These are phyloP conservation scores for Andrena chrysosceles DNA, from an alignment of 2,888 invertebrate genomes.

Conservation along the genomic window DNA sequence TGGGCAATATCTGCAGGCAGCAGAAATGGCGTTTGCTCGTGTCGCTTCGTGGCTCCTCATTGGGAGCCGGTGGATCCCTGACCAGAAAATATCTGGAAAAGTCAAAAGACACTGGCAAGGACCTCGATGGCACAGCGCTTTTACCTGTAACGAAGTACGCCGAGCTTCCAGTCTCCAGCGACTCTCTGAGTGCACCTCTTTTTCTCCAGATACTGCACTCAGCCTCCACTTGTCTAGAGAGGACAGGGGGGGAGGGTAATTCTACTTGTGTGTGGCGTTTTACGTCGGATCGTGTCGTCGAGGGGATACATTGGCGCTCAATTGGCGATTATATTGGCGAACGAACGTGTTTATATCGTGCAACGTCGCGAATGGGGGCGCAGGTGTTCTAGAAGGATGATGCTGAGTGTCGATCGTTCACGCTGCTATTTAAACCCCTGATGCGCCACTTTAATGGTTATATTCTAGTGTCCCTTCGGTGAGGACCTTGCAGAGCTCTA, in stretches of 20 bases:
- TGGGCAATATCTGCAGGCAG: slow-evolving; percentile 6
- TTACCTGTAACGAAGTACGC: slow-evolving; percentile 37
- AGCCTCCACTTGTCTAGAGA: not conserved
- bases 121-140: slow-evolving; percentile 9
- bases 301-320: not conserved
- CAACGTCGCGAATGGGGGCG: not conserved
- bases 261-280: not conserved
- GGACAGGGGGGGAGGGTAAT: not conserved
- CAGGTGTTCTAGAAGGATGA: not conserved
- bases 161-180: not conserved
- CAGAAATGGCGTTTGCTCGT: slow-evolving; percentile 1
- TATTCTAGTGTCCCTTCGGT: too few species aligned
- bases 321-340: slow-evolving; percentile 8
- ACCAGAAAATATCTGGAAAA: slow-evolving; percentile 17
- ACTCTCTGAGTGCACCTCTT: slow-evolving; percentile 16
- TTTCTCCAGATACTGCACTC: slow-evolving; percentile 9
- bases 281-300: not conserved
- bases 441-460: too few species aligned
- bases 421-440: not conserved
- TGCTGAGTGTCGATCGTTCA: not conserved
- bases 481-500: not conserved
- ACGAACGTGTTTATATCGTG: not conserved
- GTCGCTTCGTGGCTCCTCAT: not conserved
- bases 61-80: not conserved
- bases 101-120: slow-evolving; percentile 14